Evolutionary conservation across 2,797 vertebrate genomes (phyloP), one percentile per base, ranked within the genome.

Genomic region (Botia almorhae): DNA sequence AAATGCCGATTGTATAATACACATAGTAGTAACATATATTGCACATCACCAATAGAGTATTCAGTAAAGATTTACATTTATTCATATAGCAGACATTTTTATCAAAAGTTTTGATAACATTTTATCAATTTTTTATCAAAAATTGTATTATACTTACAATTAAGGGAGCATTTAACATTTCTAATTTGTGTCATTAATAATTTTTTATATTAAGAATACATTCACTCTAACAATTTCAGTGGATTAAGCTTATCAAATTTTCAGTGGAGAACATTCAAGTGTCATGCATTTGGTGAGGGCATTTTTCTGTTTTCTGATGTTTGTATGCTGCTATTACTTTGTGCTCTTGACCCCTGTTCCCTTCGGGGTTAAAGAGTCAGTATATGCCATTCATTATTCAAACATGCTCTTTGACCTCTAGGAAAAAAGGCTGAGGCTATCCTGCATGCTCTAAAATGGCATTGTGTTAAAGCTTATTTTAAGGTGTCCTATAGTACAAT

Each of bases 361-460:
- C 84, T 92, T 89, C 23, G 80, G 81, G 92, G 92, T 92, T 93
- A 92, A 21, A 84, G 88, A 94, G 94, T 94, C 92, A 92, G 90
- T 89, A 90, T 93, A 93, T 93, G 92, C 92, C 93, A 93, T 95
- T 94, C 92, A 94, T 94, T 95, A 95, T 95, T 94, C 94, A 94
- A 87, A 93, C 92, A 89, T 94, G 92, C 92, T 91, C 92, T 90
- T 90, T 95, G 92, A 93, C 93, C 93, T 92, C 91, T 93, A 87
- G 90, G 91, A 90, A 89, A 83, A 90, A 83, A 85, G 90, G 90
- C 90, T 14, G 12, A 60, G 53, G 56, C 89, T 67, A 77, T 81
- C 87, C 85, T 89, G 82, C 90, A 89, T 91, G 85, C 17, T 86
- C 23, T 26, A 43, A 43, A 43, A 43, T 8, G 6, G 39, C 39